Conservation (phyloP, 2,113 vertebrate genomes). For the Hepsetus odoe region DNA sequence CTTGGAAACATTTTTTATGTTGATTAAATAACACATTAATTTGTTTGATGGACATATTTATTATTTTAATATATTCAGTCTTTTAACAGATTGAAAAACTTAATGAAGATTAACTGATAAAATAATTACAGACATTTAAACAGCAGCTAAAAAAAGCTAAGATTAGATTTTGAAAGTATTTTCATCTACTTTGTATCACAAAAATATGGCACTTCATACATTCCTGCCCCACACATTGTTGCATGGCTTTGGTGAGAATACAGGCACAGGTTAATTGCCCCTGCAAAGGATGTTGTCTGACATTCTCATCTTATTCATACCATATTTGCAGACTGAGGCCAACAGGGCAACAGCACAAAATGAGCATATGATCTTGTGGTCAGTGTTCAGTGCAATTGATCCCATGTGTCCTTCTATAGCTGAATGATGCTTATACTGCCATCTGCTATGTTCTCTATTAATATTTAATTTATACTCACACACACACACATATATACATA, state of each 20-base stretch:
- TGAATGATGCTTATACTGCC: neutral
- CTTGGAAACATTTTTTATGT: too few species aligned
- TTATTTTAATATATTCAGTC: too few species aligned
- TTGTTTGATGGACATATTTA: too few species aligned
- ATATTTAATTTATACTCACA: neutral
- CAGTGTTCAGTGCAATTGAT: constrained; percentile 2
- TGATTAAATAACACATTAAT: too few species aligned
- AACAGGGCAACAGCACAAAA: constrained; percentile 1
- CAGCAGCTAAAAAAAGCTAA: too few species aligned
- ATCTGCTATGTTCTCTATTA: neutral
- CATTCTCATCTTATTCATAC: neutral
- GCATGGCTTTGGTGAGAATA: neutral
- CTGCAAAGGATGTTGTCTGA: neutral
- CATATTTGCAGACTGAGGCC: neutral
- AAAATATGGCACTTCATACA: neutral
- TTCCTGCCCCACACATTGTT: neutral
- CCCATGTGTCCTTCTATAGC: constrained; percentile 8
- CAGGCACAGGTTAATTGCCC: neutral
- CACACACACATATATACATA: neutral
- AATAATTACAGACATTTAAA: too few species aligned
- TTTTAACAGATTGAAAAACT: too few species aligned
- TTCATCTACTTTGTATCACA: too few species aligned
- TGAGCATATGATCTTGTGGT: constrained; percentile 8
- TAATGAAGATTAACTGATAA: too few species aligned
- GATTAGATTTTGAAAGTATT: too few species aligned